Base-by-base conservation (phyloP, 1,140 invertebrate genomes). In the Drosophila fuyamai region DNA sequence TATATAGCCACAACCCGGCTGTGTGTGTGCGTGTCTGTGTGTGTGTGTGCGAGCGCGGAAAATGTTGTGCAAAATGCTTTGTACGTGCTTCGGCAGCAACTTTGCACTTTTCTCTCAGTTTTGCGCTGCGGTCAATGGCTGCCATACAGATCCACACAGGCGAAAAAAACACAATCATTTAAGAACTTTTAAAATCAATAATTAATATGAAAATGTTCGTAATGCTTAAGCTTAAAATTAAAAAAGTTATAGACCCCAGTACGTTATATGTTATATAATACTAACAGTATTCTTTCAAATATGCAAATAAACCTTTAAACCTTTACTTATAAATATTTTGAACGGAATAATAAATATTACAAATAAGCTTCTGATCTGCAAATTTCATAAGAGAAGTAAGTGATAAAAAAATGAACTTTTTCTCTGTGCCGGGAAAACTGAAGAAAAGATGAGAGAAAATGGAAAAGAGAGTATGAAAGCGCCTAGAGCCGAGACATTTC, bases 11-110 rank as follows among this genome's bases (percentile, higher is more conserved):
- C 14, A 36, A 13, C 13, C 12, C 10, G 14, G 14, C 14, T 35
- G 7, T 29, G 14, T 32, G 0, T 29, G 4, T 56, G 23, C 56
- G 14, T 57, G 55, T 35, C 0, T 79, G 62, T 63, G 57, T 56
- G 68, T 51, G 76, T 78, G 60, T 77, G 29, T 67, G 71, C 48
- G 79, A 88, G 82, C 82, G 82, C 79, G 82, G 82, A 86, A 86
- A 85, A 85, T 88, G 76, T 88, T 88, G 83, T 88, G 83, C 83
- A 83, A 88, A 88, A 88, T 79, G 76, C 83, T 79, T 79, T 73
- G 62, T 83, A 88, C 83, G 83, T 86, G 83, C 72, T 65, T 73
- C 66, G 53, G 35, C 44, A 59, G 75, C 74, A 58, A 76, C 56
- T 76, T 60, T 77, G 74, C 74, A 67, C 73, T 75, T 67, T 71